These are phyloP conservation scores for Lethrus apterus DNA, from an alignment of 1,140 invertebrate species.

Conservation along the genomic window DNA sequence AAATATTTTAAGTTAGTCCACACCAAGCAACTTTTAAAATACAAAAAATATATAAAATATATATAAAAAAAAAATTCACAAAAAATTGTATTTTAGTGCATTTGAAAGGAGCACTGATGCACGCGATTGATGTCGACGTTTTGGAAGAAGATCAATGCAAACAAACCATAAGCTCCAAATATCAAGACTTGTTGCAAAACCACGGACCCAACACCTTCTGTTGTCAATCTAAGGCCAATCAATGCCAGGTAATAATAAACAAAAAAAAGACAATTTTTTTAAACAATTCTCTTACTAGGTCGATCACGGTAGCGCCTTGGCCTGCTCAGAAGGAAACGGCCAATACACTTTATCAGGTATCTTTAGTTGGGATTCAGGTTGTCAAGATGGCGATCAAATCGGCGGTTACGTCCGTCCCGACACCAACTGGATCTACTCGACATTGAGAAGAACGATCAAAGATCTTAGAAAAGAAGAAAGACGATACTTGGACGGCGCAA, in stretches of 20 bases:
- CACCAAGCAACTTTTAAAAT: too few species aligned
- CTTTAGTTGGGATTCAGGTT: conserved; percentile 66
- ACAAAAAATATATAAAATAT: conserved; percentile 6
- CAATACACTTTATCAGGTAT: conserved; percentile 63
- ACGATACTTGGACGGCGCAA: too few species aligned
- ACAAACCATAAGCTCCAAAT: conserved; percentile 46
- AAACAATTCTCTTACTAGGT: conserved; percentile 50
- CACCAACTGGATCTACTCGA: conserved; percentile 34
- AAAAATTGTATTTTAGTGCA: conserved; percentile 49
- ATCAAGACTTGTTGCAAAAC: conserved; percentile 43
- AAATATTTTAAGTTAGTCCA: too few species aligned
- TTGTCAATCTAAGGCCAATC: conserved; percentile 34
- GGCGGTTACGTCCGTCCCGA: conserved; percentile 37
- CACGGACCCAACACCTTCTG: conserved; percentile 44
- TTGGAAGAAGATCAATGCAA: conserved; percentile 53
- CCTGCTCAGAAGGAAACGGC: conserved; percentile 62
- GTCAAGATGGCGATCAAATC: conserved; percentile 35
- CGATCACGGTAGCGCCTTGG: conserved; percentile 69
- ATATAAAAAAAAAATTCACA: conserved; percentile 11
- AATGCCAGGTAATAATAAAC: conserved; percentile 42
- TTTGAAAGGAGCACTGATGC: conserved; percentile 63
- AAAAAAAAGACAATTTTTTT: conserved; percentile 1
- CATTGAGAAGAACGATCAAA: conserved; percentile 27
- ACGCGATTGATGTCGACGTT: conserved; percentile 61
- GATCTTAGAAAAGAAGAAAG: conserved; percentile 27